Conservation (phyloP, 2,888 invertebrate species). For the Epistrophe grossulariae region DNA sequence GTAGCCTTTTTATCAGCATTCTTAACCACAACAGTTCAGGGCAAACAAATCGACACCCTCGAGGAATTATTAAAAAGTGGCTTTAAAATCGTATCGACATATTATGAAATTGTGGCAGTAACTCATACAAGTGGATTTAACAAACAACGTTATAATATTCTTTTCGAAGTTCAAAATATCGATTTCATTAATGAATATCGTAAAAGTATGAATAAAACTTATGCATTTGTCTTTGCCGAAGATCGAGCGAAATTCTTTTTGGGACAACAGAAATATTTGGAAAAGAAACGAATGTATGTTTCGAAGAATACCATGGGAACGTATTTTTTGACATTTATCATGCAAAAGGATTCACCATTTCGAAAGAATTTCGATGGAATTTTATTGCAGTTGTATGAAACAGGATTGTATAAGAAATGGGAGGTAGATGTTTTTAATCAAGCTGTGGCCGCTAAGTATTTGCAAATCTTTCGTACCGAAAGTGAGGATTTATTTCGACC, state of each 20-base stretch:
- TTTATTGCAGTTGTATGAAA: conserved; percentile 58
- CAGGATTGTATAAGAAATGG: conserved; percentile 60
- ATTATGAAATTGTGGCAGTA: conserved; percentile 39
- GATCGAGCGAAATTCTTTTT: conserved; percentile 60
- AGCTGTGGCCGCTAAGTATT: conserved; percentile 54
- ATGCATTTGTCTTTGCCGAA: conserved; percentile 50
- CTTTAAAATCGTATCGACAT: conserved; percentile 31
- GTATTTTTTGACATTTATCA: conserved; percentile 48
- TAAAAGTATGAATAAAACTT: conserved; percentile 45
- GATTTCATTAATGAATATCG: conserved; percentile 56
- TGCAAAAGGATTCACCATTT: conserved; percentile 66
- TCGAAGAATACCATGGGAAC: conserved; percentile 39
- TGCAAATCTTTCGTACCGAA: conserved; percentile 48
- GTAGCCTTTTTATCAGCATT: conserved; percentile 61
- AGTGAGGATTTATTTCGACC: conserved; percentile 35
- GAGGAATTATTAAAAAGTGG: conserved; percentile 48
- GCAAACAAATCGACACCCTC: conserved; percentile 50
- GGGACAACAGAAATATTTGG: conserved; percentile 58
- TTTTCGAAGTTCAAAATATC: conserved; percentile 45
- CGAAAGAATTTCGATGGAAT: conserved; percentile 56
- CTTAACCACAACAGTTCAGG: conserved; percentile 68
- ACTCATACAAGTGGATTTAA: conserved; percentile 25
- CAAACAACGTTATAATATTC: not conserved
- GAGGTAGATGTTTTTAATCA: conserved; percentile 55
- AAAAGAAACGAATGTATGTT: conserved; percentile 50